phyloP scores from a whole-genome alignment of 2,113 vertebrate species.

The Peromyscus polionotus region DNA sequence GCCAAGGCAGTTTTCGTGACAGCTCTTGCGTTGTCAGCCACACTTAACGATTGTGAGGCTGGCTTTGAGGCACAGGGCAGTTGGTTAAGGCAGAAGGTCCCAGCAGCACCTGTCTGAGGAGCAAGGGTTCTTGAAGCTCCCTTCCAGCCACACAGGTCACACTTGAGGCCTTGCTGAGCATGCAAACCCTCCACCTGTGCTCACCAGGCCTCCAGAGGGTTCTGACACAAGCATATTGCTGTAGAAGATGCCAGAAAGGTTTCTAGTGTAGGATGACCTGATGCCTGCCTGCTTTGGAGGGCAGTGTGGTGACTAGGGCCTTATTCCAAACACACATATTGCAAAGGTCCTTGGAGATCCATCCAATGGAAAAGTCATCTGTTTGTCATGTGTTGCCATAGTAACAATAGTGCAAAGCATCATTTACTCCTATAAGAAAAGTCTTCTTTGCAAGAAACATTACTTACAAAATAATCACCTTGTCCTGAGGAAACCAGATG shows the following conservation, averaged over 20 bases:
- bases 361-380: slow-evolving; percentile 68
- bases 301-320: background rate
- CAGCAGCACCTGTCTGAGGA: background rate
- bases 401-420: slow-evolving; percentile 71
- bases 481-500: slow-evolving; percentile 65
- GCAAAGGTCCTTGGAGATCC: slow-evolving; percentile 59
- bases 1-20: background rate
- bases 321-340: slow-evolving; percentile 63
- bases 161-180: background rate
- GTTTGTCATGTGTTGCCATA: slow-evolving; percentile 62
- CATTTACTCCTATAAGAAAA: slow-evolving; percentile 67
- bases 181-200: background rate
- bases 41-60: background rate
- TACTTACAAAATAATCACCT: slow-evolving; percentile 69
- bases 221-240: background rate
- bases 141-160: background rate
- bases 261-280: background rate
- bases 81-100: background rate
- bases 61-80: background rate
- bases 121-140: background rate
- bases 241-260: background rate
- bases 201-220: background rate
- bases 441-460: slow-evolving; percentile 57
- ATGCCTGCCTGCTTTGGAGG: background rate
- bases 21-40: background rate